Evolutionary conservation across 2,797 vertebrate genomes (phyloP), one percentile per base, ranked within the genome.

Genomic region (Atherinosoma microstoma): DNA sequence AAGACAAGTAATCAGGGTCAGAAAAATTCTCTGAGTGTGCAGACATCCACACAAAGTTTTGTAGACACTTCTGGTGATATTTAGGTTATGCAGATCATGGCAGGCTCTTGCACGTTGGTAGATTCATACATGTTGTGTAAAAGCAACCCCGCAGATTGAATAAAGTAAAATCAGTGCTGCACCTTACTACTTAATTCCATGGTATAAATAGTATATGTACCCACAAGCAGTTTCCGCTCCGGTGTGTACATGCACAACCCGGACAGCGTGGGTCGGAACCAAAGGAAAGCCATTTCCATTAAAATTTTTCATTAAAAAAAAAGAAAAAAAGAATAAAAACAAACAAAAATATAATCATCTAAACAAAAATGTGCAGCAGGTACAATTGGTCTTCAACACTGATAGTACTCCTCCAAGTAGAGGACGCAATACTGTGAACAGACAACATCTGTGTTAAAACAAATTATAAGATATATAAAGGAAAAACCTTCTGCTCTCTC

Each of bases 381-480:
- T 32, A 45, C 22, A 71, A 58, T 58, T 10, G 18, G 1, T 63
- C 53, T 53, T 47, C 11, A 45, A 63, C 68, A 66, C 64, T 49
- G 38, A 15, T 10, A 40, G 45, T 49, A 60, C 9, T 36, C 27
- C 22, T 40, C 34, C 24, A 45, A 6, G 3, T 32, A 51, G 7
- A 32, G 15, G 24, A 15, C 32, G 18, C 20, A 59, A 49, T 34
- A 49, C 30, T 61, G 10, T 40, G 38, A 40, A 40, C 38, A 40
- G 38, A 12, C 9, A 38, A 38, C 58, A 59, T 64, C 32, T n/a
- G n/a, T 84, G 77, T 85, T 70, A 84, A 57, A 82, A 66, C n/a
- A 40, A 45, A 78, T 85, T 78, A 90, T 87, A 69, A 71, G 65
- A 81, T 86, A 58, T 65, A 36, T 42, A 53, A 18, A 16, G 62